Evolutionary conservation across 1,140 invertebrate species (phyloP).

Genomic region (Capitella teleta): DNA sequence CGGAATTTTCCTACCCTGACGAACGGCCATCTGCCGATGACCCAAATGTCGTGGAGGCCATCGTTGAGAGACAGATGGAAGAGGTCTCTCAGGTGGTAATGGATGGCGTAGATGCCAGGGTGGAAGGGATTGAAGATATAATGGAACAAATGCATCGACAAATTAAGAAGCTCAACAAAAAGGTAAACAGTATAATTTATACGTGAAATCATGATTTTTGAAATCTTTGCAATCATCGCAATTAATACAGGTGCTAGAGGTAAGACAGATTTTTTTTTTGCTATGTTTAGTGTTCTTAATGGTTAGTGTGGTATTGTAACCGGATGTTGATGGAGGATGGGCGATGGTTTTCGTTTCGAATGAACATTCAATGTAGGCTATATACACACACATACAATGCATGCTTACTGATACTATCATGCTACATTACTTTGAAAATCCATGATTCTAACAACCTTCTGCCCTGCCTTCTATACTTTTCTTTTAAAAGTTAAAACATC

Average conservation of each 20-base stretch:
- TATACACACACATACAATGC: too few relatives aligned
- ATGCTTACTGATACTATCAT: too few relatives aligned
- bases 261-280: background rate
- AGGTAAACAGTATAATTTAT: conserved; percentile 24
- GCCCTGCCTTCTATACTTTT: too few relatives aligned
- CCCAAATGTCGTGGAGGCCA: background rate
- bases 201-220: background rate
- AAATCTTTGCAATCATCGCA: background rate
- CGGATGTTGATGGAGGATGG: background rate
- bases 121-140: conserved; percentile 49
- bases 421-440: too few relatives aligned
- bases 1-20: conserved; percentile 18
- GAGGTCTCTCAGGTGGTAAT: conserved; percentile 19
- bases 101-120: conserved; percentile 23
- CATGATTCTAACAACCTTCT: too few relatives aligned
- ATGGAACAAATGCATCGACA: conserved; percentile 48
- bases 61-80: conserved; percentile 17
- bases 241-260: background rate
- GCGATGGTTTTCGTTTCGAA: background rate
- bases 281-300: background rate
- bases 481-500: too few relatives aligned
- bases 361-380: background rate
- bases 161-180: conserved; percentile 46
- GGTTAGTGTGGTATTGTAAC: background rate
- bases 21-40: conserved; percentile 7